phyloP scores from a whole-genome alignment of 2,797 vertebrate genomes.

The Myotis daubentonii region DNA sequence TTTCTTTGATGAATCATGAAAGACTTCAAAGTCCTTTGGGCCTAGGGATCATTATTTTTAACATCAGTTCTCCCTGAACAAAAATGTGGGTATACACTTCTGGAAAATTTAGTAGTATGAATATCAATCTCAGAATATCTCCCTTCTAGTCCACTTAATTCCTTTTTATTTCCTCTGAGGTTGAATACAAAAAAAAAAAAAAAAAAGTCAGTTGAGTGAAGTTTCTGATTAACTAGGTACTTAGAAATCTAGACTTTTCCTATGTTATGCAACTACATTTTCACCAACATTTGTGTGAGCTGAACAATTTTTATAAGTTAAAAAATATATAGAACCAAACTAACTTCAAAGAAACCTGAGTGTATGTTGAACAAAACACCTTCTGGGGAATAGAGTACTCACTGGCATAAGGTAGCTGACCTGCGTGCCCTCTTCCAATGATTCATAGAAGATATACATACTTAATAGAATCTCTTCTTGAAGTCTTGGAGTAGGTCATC shows the following conservation, averaged over 20 bases:
- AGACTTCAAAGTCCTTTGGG: constrained; percentile 47
- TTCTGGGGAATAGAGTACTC: constrained; percentile 28
- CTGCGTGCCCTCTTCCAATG: constrained; percentile 12
- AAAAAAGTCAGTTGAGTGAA: neutral
- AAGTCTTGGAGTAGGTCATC: constrained; percentile 54
- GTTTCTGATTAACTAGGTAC: neutral
- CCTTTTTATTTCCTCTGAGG: neutral
- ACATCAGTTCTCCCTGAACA: constrained; percentile 40
- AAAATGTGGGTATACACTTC: constrained; percentile 24
- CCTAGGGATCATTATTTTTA: constrained; percentile 52
- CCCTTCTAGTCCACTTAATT: neutral
- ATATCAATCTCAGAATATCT: neutral
- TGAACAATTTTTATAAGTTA: constrained; percentile 54
- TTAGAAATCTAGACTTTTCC: constrained; percentile 34
- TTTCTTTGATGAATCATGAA: constrained; percentile 67
- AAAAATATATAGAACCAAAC: constrained; percentile 63
- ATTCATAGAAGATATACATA: constrained; percentile 47
- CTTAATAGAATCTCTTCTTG: constrained; percentile 67
- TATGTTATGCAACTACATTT: neutral
- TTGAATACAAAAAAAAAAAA: neutral
- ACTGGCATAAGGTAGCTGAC: constrained; percentile 6
- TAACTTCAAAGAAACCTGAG: constrained; percentile 65
- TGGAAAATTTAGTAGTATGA: constrained; percentile 10
- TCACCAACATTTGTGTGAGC: neutral
- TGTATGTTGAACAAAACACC: constrained; percentile 62